Conservation (phyloP, 2,113 vertebrate genomes). For the Eurypyga helias region DNA sequence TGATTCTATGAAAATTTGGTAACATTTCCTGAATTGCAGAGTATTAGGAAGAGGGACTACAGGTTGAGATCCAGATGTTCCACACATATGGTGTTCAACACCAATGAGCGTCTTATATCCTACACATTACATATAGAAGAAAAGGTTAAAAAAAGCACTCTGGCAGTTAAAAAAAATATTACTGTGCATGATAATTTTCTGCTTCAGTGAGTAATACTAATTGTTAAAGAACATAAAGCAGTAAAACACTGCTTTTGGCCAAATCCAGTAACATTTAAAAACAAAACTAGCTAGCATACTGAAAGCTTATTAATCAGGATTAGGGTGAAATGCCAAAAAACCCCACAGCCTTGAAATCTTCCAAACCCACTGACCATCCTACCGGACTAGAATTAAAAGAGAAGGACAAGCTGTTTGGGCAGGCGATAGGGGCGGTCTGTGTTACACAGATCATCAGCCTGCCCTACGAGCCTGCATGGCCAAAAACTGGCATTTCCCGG, state of each 20-base stretch:
- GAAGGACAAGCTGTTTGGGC: background rate
- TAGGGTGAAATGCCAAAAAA: background rate
- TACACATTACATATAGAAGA: background rate
- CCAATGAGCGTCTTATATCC: background rate
- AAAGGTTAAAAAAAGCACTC: background rate
- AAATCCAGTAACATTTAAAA: background rate
- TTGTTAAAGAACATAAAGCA: background rate
- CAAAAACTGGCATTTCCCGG: background rate
- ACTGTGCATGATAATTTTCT: background rate
- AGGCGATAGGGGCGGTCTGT: background rate
- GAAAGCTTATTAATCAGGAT: background rate
- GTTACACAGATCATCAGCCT: background rate
- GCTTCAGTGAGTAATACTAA: background rate
- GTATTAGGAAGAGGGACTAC: background rate
- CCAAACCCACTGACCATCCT: background rate
- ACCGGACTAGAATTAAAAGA: background rate
- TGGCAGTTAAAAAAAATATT: background rate
- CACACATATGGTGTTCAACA: fast-evolving
- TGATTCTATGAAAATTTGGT: background rate
- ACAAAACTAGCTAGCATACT: background rate
- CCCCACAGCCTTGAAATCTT: background rate
- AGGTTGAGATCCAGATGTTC: background rate
- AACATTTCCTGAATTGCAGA: background rate
- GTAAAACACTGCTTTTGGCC: background rate
- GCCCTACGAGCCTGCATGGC: fast-evolving